Percentiles rank a stretch among this genome's conserved stretches.
Conservation (phyloP, 92 coral and sea anemone genomes). For the Nematostella vectensis region DNA sequence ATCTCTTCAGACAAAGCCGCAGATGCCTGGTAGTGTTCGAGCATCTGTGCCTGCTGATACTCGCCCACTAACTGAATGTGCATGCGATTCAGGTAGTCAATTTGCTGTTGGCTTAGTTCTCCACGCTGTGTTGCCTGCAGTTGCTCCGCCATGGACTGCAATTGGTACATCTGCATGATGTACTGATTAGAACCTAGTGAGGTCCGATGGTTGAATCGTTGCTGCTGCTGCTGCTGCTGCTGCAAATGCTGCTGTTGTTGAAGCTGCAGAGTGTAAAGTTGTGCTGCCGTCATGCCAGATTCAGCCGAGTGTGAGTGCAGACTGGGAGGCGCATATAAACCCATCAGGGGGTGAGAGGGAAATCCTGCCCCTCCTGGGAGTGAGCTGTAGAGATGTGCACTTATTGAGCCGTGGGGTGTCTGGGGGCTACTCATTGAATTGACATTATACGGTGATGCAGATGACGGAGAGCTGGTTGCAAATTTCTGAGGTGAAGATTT, state of each 20-base stretch:
- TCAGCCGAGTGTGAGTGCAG: neutral
- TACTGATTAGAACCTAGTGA: constrained; percentile 27
- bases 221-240: constrained; percentile 35
- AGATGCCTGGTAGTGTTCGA: constrained; percentile 24
- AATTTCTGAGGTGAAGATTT: constrained; percentile 27
- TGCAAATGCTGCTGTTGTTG: constrained; percentile 61
- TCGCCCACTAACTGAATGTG: constrained; percentile 43
- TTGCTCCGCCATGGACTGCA: constrained; percentile 44
- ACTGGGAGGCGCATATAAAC: neutral
- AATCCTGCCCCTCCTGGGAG: too few species aligned
- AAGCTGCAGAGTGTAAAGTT: constrained; percentile 48
- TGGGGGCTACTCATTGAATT: constrained; percentile 25
- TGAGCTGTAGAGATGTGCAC: too few species aligned
- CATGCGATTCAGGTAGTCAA: constrained; percentile 19
- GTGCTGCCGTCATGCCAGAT: constrained; percentile 30
- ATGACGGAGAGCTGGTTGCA: constrained; percentile 28
- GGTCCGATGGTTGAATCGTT: constrained; percentile 34
- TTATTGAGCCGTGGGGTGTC: too few species aligned
- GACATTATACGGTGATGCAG: constrained; percentile 31
- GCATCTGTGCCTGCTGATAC: constrained; percentile 38
- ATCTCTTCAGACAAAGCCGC: constrained; percentile 37
- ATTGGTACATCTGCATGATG: constrained; percentile 42
- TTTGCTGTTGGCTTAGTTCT: constrained; percentile 42
- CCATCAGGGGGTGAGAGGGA: neutral
- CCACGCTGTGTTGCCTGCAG: constrained; percentile 33